These are phyloP conservation scores for Malurus cyaneus DNA, from an alignment of 2,113 vertebrate species.

Conservation along the genomic window DNA sequence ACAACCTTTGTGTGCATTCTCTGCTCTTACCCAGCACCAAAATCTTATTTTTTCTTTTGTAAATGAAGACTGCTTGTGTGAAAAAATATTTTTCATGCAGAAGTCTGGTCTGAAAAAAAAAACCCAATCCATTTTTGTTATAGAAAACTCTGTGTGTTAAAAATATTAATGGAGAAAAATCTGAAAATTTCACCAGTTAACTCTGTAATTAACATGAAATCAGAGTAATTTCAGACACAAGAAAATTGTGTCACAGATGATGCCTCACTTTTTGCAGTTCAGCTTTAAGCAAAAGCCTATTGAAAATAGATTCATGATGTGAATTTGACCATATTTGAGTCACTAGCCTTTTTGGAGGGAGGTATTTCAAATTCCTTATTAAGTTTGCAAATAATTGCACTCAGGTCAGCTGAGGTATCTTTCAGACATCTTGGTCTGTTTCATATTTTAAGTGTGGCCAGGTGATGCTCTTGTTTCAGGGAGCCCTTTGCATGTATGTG, in stretches of 20 bases:
- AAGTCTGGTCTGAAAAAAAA: neutral
- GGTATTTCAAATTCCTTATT: neutral
- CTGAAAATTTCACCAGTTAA: neutral
- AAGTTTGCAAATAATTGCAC: neutral
- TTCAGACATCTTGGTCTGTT: neutral
- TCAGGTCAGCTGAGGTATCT: neutral
- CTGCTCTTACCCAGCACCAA: neutral
- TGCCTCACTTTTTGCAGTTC: neutral
- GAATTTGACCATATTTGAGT: neutral
- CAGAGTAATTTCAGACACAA: neutral
- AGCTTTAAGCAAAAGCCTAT: neutral
- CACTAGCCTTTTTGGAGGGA: neutral
- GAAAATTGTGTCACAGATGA: neutral
- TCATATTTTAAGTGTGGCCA: neutral
- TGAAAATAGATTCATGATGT: neutral
- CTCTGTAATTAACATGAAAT: neutral
- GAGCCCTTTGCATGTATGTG: neutral
- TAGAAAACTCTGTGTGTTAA: neutral
- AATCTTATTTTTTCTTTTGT: neutral
- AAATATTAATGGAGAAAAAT: neutral
- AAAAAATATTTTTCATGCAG: neutral
- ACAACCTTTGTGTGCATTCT: neutral
- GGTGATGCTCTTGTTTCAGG: neutral
- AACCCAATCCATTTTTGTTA: neutral
- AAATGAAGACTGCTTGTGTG: neutral